These are phyloP conservation scores for Beris chalybata DNA, from an alignment of 2,888 invertebrate species.

Conservation along the genomic window DNA sequence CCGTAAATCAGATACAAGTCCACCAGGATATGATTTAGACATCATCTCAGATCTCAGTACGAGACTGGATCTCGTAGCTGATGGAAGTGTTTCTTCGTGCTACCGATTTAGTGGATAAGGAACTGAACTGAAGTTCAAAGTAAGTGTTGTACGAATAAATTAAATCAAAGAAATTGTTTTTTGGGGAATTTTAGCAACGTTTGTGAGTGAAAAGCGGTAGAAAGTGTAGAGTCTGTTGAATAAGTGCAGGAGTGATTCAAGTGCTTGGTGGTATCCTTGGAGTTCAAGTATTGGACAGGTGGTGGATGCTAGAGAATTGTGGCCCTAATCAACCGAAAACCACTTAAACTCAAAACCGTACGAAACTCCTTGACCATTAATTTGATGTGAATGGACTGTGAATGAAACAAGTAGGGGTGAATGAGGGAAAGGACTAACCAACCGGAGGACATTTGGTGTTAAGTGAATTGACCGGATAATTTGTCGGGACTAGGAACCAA, in stretches of 20 bases:
- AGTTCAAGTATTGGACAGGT: neutral
- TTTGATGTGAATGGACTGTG: constrained; percentile 5
- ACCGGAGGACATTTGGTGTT: too few species aligned
- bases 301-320: neutral
- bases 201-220: neutral
- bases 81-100: constrained; percentile 52
- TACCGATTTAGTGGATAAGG: constrained; percentile 37
- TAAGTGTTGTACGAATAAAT: constrained; percentile 3
- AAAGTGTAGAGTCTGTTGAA: neutral
- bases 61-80: constrained; percentile 58
- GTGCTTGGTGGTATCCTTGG: neutral
- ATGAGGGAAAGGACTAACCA: too few species aligned
- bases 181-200: neutral
- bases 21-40: constrained; percentile 43
- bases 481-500: too few species aligned
- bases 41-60: constrained; percentile 56
- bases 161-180: too few species aligned
- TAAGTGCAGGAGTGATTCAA: neutral
- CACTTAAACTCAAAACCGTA: constrained; percentile 36
- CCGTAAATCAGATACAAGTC: constrained; percentile 26
- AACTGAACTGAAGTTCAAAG: constrained; percentile 14
- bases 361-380: constrained; percentile 28
- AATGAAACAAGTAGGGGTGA: neutral
- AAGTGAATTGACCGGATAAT: too few species aligned
- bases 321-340: constrained; percentile 1